Base-by-base conservation (phyloP, 1,140 invertebrate genomes). In the Holcopasites calliopsidis region DNA sequence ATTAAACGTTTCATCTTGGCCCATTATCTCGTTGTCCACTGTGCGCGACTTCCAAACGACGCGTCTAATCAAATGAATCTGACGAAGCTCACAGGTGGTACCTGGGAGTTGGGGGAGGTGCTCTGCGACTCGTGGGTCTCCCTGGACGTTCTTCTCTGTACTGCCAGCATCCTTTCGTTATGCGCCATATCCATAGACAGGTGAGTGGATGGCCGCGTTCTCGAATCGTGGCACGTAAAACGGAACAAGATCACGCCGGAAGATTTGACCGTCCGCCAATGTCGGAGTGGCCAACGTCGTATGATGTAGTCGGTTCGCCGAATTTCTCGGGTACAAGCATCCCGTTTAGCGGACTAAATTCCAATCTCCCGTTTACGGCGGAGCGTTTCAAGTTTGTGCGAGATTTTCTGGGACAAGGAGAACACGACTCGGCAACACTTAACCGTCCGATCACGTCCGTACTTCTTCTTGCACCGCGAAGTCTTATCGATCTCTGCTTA, bases 101-200 rank as follows among this genome's bases (percentile, higher is more conserved):
- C 92, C 72, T 97, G 96, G 96, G 93, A 94, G 80, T 93, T 97
- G 3, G 96, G 96, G n/a, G 93, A 94, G 91, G 91, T 95, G 5
- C 91, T 97, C 21, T 97, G 96, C 88, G 95, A 97, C 85, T 94
- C 97, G 65, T 99, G 97, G 97, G 95, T 98, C 52, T 98, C 97
- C 0, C 93, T 98, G 86, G 98, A 99, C 87, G 96, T 99, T 50
- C 93, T 98, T 5, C 95, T 98, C 1, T 98, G 98, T 89, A 99
- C 98, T 3, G 94, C 97, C 73, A 94, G 96, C 82, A 94, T 97
- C 86, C 92, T 97, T 60, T 94, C 94, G 86, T 89, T 97, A 87
- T 95, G 95, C 92, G 94, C 96, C 86, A 97, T 97, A 86, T 96
- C 95, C 76, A 93, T 98, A 38, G 97, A 98, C 89, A 92, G 92